Conservation (phyloP, 2,797 vertebrate genomes). For the Coluber constrictor region DNA sequence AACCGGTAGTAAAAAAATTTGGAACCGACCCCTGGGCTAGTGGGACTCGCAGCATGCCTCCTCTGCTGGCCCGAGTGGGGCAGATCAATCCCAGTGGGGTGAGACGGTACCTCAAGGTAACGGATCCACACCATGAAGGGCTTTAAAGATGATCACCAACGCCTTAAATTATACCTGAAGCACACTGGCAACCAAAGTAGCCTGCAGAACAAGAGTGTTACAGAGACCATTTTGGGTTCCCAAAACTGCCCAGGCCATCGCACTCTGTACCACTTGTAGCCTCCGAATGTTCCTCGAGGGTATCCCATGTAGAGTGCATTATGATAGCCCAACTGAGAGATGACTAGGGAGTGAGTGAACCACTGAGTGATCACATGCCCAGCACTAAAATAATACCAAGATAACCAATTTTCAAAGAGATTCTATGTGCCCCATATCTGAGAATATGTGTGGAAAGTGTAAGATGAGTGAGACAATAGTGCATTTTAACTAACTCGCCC, state of each 20-base stretch:
- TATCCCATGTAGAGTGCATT: neutral
- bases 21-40: too few species aligned
- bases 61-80: neutral
- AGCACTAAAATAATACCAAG: neutral
- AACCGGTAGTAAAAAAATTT: too few species aligned
- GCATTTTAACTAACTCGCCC: neutral
- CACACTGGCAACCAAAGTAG: too few species aligned
- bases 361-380: neutral
- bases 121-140: too few species aligned
- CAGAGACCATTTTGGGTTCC: too few species aligned
- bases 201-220: too few species aligned
- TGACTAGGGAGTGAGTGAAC: neutral
- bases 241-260: too few species aligned
- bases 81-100: neutral
- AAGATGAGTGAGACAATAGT: neutral
- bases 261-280: neutral
- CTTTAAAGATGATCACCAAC: too few species aligned
- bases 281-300: neutral
- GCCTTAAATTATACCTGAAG: too few species aligned
- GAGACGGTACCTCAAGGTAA: neutral
- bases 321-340: neutral
- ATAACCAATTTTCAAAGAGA: neutral
- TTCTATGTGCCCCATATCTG: neutral
- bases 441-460: neutral
- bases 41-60: neutral